A percentile compares a stretch with the other conserved stretches of the same genome.
These are phyloP conservation scores for Drosophila fungiperda DNA, from an alignment of 2,888 invertebrate species.

Conservation along the genomic window DNA sequence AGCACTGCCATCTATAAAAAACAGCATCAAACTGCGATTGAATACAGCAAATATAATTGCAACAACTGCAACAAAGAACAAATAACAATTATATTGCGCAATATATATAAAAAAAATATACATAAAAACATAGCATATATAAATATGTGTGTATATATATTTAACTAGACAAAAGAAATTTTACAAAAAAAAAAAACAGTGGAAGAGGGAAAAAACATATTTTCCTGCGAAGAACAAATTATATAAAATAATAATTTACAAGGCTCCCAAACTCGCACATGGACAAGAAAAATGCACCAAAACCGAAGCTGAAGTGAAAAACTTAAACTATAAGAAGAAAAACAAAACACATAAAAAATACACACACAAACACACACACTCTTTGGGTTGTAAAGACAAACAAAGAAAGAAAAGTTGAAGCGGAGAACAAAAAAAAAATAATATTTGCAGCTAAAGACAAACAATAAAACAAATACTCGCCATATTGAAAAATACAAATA, in stretches of 20 bases:
- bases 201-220: slow-evolving; percentile 28
- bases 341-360: slow-evolving; percentile 17
- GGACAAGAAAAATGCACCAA: slow-evolving; percentile 29
- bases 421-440: slow-evolving; percentile 32
- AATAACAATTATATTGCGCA: slow-evolving; percentile 46
- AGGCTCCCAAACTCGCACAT: slow-evolving; percentile 32
- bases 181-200: slow-evolving; percentile 43
- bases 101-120: slow-evolving; percentile 39
- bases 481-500: slow-evolving; percentile 65
- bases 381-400: slow-evolving; percentile 74
- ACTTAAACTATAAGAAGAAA: slow-evolving; percentile 45
- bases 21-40: slow-evolving; percentile 46
- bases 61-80: slow-evolving; percentile 43
- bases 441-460: slow-evolving; percentile 49
- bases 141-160: slow-evolving; percentile 20
- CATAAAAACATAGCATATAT: slow-evolving; percentile 27
- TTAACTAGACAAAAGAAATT: slow-evolving; percentile 31
- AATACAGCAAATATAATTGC: slow-evolving; percentile 26
- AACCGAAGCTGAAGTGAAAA: slow-evolving; percentile 47
- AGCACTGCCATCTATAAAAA: slow-evolving; percentile 74
- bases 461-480: slow-evolving; percentile 83
- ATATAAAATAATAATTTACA: slow-evolving; percentile 42
- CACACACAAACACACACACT: slow-evolving; percentile 47
- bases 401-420: slow-evolving; percentile 48
- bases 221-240: slow-evolving; percentile 22